Base-by-base conservation (phyloP, 2,888 invertebrate species). In the Embidobia sp. region DNA sequence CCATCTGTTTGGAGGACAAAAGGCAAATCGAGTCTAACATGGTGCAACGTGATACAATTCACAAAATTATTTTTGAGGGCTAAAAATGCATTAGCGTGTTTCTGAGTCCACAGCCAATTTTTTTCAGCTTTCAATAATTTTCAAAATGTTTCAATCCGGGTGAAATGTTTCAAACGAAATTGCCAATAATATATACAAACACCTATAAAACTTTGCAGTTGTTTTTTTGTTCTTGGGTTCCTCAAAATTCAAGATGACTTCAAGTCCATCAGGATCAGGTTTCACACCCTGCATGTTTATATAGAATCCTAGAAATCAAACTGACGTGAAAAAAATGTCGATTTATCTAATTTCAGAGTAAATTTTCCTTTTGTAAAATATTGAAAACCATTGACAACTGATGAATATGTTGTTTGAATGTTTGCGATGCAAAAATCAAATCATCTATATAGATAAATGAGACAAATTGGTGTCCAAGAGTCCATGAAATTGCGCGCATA, bases 391-490 rank as follows among this genome's bases (percentile, higher is more conserved):
- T 11, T 22, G 16, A 18, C 74, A 64, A 2, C 35, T 84, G 81
- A 10, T 59, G 1, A 1, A 82, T 13, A 42, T 84, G 83, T 16
- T 77, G 49, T 10, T 81, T 64, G 42, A 82, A 80, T 40, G 59
- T 69, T 6, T 40, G 19, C 0, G 84, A 85, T 0, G 80, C 79
- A 0, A 86, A 76, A 5, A 86, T 49, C 7, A 86, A 46, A 53
- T 87, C 86, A 75, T 86, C 85, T 7, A 86, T 77, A n/a, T n/a
- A n/a, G n/a, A n/a, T 79, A 1, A 77, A 35, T 8, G 80, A 61
- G 61, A 46, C 46, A 42, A 72, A 72, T 13, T 82, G 79, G 8
- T 82, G 74, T 0, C 84, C 85, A 1, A 87, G 44, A 4, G 79
- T 66, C 6, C 75, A n/a, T 10, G 79, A 77, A n/a, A 85, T 33